Percentiles rank a stretch among this genome's conserved stretches.
These are phyloP conservation scores for Myanophis thanlyinensis DNA, from an alignment of 2,113 vertebrate species.

Conservation along the genomic window DNA sequence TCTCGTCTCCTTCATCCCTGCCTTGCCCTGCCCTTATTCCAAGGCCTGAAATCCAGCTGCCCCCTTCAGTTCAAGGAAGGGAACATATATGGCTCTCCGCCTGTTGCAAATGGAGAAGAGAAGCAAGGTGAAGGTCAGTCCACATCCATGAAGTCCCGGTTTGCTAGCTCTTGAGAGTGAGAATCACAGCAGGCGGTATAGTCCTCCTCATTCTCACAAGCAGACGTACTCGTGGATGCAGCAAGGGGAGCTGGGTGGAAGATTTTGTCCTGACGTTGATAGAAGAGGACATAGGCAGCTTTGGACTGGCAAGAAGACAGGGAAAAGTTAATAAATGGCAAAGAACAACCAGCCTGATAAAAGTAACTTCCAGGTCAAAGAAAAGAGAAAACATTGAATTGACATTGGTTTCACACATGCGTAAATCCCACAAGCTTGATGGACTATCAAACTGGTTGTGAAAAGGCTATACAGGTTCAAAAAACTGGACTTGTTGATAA, in stretches of 20 bases:
- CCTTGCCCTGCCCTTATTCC: background rate
- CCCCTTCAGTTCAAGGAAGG: conserved; percentile 1
- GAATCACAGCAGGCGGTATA: conserved; percentile 32
- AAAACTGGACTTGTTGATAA: background rate
- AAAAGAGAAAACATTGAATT: background rate
- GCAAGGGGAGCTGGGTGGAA: conserved; percentile 62
- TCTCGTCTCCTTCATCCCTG: background rate
- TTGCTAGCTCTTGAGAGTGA: conserved; percentile 12
- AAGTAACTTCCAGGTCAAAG: too few relatives aligned
- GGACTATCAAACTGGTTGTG: background rate
- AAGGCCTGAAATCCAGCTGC: background rate
- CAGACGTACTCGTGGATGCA: conserved; percentile 18
- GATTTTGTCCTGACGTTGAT: conserved; percentile 83
- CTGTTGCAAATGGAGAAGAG: background rate
- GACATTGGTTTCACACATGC: background rate
- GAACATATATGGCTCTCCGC: background rate
- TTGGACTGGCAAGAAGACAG: conserved; percentile 70
- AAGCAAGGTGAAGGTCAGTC: conserved; percentile 38
- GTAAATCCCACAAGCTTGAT: background rate
- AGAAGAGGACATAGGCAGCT: conserved; percentile 85
- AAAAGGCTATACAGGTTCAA: background rate
- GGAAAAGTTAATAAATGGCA: background rate
- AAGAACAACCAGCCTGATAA: background rate
- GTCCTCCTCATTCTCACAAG: background rate
- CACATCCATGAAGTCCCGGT: conserved; percentile 53